These are phyloP conservation scores for Megathymus violae DNA, from an alignment of 1,140 invertebrate species.

Conservation along the genomic window DNA sequence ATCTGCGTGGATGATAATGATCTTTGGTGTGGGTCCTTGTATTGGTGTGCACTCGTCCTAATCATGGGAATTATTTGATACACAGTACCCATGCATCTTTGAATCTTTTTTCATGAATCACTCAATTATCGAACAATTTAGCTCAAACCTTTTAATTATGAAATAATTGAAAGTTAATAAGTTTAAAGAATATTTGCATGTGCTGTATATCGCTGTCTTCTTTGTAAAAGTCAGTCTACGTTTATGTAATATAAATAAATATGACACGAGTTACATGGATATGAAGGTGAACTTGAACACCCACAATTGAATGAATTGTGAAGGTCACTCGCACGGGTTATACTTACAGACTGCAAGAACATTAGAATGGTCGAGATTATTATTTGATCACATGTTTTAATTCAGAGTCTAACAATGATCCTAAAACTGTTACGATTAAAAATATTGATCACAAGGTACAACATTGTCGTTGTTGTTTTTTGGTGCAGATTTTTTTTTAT, in stretches of 20 bases:
- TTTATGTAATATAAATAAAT: conserved; percentile 20
- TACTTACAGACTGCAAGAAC: not conserved
- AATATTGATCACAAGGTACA: too few relatives aligned
- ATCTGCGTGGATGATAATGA: not conserved
- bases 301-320: conserved; percentile 17
- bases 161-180: not conserved
- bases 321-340: conserved; percentile 14
- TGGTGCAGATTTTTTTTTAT: too few relatives aligned
- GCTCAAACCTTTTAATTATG: not conserved
- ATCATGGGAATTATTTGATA: too few relatives aligned
- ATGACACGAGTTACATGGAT: conserved; percentile 16
- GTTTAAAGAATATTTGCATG: too few relatives aligned
- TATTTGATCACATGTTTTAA: not conserved
- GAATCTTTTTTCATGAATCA: too few relatives aligned
- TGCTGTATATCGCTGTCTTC: too few relatives aligned
- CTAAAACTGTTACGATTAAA: not conserved
- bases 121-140: not conserved
- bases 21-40: not conserved
- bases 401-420: not conserved
- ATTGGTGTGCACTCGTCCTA: too few relatives aligned
- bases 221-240: conserved; percentile 1
- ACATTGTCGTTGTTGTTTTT: too few relatives aligned
- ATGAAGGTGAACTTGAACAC: conserved; percentile 27
- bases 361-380: conserved; percentile 3
- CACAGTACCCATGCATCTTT: too few relatives aligned